Evolutionary conservation across 2,888 invertebrate species (phyloP), one percentile per base, ranked within the genome.

Genomic region (Abrostola tripartita): DNA sequence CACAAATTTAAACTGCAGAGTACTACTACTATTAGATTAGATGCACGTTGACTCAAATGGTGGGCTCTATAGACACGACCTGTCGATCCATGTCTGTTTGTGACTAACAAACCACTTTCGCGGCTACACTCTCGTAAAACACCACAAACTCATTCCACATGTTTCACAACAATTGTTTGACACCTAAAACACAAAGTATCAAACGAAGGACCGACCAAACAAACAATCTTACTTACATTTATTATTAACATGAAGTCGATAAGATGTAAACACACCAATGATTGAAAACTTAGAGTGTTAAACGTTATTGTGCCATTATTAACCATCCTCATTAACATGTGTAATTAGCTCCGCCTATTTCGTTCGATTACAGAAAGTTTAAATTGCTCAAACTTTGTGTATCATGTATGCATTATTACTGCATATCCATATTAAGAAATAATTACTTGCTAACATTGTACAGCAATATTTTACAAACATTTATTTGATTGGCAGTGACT

Each of bases 241-340:
- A 9, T 24, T 9, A 47, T 47, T 24, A 24, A 14, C 14, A 14
- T 9, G 14, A 47, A 47, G 44, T 47, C 44, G 7, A 14, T 47
- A 4, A 24, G 12, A 47, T 14, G 24, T 24, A 7, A 24, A 47
- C 24, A 47, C 52, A 38, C 4, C 5, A 8, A n/a, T 35, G 0
- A 7, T 41, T 71, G 38, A 40, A n/a, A 56, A 24, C 37, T 37
- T 52, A 11, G 24, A 37, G 14, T 44, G 40, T 52, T 14, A 59
- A 52, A 66, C 9, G 37, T 53, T 38, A n/a, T 40, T 44, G 24
- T 47, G 60, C 10, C 24, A 47, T 52, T 56, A 52, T 40, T 59
- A 12, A 54, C 49, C 9, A n/a, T 55, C 11, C 49, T 55, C 35
- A 68, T 68, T 74, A 59, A 59, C 70, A 55, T 74, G 47, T 53